Evolutionary conservation across 2,797 vertebrate genomes (phyloP), one percentile per base, ranked within the genome.

Genomic region (Malacoctenus gilli): DNA sequence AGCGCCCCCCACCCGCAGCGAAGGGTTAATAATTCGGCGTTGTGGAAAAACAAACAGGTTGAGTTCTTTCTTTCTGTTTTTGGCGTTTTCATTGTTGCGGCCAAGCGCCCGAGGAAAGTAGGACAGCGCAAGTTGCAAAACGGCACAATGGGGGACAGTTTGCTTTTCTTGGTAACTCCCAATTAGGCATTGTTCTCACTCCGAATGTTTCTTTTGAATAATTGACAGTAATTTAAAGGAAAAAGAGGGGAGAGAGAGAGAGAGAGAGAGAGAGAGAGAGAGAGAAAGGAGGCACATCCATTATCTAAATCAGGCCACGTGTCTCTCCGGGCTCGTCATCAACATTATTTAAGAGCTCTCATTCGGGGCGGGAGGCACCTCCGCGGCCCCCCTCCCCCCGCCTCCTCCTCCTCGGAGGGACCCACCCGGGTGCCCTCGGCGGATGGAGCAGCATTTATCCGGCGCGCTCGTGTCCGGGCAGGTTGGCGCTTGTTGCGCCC

Each of bases 151-250:
- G 61, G 70, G 51, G 41, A 39, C 72, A 41, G 37, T 63, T 79
- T 66, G 72, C 75, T 82, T 66, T 73, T 75, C 74, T 75, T 52
- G 61, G 49, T 66, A 75, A 62, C 51, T 80, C 70, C 72, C 72
- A 76, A 76, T 82, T 68, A 84, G 67, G 28, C 63, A 38, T 84
- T 69, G 75, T 81, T 75, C 62, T 65, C 42, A 43, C 57, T 54
- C 2, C 13, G 54, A 75, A 80, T 75, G 71, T 72, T 74, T 56
- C 68, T 53, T 42, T 64, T 75, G 62, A 80, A 63, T 77, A 68
- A 78, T 67, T 69, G 58, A 73, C 57, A 36, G 72, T 54, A 63
- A 75, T 67, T 80, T 71, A 74, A 66, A 58, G 54, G 50, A 4
- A 34, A 46, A 59, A 46, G 14, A 53, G 46, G 9, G 9, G 4